Conservation (phyloP, 2,888 invertebrate genomes). For the Stomorhina lunata region DNA sequence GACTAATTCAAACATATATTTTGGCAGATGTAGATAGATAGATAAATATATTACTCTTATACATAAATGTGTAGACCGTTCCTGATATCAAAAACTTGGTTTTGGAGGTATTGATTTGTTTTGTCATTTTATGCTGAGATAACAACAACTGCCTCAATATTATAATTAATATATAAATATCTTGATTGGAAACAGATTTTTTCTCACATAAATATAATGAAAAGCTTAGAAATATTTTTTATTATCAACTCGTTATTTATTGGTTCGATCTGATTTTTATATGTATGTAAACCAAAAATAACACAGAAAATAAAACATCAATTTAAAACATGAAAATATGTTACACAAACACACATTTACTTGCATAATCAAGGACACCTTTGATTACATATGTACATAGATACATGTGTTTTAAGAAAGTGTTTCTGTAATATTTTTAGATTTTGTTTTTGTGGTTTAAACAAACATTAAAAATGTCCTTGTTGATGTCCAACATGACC, state of each 20-base stretch:
- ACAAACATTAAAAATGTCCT: constrained; percentile 51
- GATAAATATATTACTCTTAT: too few species aligned
- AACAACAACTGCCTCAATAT: too few species aligned
- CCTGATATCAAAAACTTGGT: too few species aligned
- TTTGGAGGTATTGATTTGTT: too few species aligned
- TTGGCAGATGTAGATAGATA: constrained; percentile 1
- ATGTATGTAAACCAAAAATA: not conserved
- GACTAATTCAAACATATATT: not conserved
- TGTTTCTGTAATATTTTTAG: not conserved
- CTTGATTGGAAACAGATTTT: too few species aligned
- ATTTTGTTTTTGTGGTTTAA: constrained; percentile 34
- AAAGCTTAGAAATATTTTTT: too few species aligned
- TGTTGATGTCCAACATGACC: constrained; percentile 49
- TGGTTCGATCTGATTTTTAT: too few species aligned
- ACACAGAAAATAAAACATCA: not conserved
- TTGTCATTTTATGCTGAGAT: too few species aligned
- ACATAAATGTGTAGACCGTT: too few species aligned
- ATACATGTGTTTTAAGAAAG: constrained; percentile 22
- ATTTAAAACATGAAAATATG: constrained; percentile 13
- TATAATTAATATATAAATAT: too few species aligned
- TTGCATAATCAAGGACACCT: constrained; percentile 1
- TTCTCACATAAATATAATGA: too few species aligned
- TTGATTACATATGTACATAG: not conserved
- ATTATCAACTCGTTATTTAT: too few species aligned
- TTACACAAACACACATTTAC: not conserved